A percentile compares a stretch with the other conserved stretches of the same genome.
phyloP scores from a whole-genome alignment of 2,113 vertebrate genomes.

The Himantopus leucocephalus region DNA sequence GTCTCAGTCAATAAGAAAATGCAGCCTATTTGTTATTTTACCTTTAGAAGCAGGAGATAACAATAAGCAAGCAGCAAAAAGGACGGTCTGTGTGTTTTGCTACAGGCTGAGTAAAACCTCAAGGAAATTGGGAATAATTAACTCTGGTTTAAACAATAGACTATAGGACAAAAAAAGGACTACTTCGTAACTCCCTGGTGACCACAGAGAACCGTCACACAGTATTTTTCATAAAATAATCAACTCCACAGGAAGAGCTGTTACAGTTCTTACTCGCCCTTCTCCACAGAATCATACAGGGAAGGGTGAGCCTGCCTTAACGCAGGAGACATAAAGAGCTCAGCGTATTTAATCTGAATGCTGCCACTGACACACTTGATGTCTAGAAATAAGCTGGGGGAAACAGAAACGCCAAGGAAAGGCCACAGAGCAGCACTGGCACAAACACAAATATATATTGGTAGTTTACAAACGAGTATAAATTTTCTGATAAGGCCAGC shows the following conservation, averaged over 20 bases:
- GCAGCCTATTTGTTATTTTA: neutral
- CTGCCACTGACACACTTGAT: neutral
- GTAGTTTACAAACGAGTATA: neutral
- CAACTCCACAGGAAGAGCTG: neutral
- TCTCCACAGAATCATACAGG: neutral
- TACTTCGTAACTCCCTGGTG: neutral
- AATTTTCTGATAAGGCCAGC: neutral
- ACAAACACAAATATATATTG: neutral
- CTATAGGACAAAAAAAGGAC: neutral
- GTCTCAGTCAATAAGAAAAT: neutral
- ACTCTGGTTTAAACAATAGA: neutral
- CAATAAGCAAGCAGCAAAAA: neutral
- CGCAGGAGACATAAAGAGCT: neutral
- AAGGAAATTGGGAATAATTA: neutral
- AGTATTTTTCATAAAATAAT: neutral
- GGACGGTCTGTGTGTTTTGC: neutral
- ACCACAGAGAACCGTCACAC: neutral
- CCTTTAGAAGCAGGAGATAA: neutral
- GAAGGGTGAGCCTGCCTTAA: neutral
- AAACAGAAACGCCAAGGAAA: neutral
- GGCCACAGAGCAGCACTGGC: neutral
- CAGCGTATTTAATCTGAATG: neutral
- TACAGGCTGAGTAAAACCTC: neutral
- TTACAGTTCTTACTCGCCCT: neutral
- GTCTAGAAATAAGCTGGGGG: neutral